Conservation (phyloP, 2,113 vertebrate species). For the Naja naja region DNA sequence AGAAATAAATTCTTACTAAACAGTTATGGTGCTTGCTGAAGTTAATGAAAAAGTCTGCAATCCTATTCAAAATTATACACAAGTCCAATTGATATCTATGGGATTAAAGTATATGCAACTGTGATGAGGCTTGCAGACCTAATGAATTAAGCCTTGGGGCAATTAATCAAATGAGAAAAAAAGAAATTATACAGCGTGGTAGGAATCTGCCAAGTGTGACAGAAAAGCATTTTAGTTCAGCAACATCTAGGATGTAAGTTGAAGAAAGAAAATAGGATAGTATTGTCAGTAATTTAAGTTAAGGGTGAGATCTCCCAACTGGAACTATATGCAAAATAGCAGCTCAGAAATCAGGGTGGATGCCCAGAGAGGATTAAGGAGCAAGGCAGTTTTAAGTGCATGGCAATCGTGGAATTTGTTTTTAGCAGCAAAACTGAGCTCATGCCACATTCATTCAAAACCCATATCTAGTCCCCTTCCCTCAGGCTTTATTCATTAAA, state of each 20-base stretch:
- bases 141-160: constrained; percentile 22
- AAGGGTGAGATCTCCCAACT: neutral
- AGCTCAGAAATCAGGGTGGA: neutral
- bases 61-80: neutral
- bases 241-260: constrained; percentile 11
- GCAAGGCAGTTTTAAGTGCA: neutral
- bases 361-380: neutral
- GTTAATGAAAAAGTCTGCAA: constrained; percentile 1
- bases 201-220: constrained; percentile 25
- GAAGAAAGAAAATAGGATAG: neutral
- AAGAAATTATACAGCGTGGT: neutral
- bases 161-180: constrained; percentile 22
- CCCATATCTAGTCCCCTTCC: neutral
- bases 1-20: neutral
- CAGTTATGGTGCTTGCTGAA: neutral
- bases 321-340: neutral
- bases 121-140: neutral
- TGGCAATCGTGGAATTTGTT: neutral
- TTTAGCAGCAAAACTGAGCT: neutral
- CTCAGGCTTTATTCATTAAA: neutral
- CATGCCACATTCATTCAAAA: neutral
- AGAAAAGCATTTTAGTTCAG: constrained; percentile 1
- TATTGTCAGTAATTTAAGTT: neutral
- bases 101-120: neutral
- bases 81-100: neutral